Conservation (phyloP, 1,140 invertebrate species). For the Aphaenogaster rudis region DNA sequence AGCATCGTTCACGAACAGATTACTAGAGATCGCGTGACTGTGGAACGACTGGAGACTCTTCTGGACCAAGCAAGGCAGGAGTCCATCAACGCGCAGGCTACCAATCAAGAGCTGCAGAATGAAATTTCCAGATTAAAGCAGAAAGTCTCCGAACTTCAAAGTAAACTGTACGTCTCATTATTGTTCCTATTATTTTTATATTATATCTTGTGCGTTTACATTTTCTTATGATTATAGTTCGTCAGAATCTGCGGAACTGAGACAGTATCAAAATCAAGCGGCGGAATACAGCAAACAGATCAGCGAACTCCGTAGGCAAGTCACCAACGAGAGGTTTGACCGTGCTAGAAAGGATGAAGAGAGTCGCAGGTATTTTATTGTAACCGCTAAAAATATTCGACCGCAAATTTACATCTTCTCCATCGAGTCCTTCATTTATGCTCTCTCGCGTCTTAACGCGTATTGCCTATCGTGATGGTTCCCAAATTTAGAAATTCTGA, state of each 20-base stretch:
- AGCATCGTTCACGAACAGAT: slow-evolving; percentile 84
- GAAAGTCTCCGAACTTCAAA: slow-evolving; percentile 85
- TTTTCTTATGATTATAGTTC: slow-evolving; percentile 78
- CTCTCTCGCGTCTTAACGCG: neutral
- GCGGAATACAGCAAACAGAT: slow-evolving; percentile 87
- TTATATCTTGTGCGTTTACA: slow-evolving; percentile 5
- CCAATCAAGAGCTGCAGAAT: slow-evolving; percentile 87
- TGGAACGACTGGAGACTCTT: slow-evolving; percentile 86
- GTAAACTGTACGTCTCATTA: slow-evolving; percentile 86
- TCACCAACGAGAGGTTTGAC: slow-evolving; percentile 88
- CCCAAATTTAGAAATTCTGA: slow-evolving; percentile 20
- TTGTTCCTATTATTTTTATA: slow-evolving; percentile 28
- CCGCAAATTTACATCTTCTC: neutral
- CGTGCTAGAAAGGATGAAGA: slow-evolving; percentile 82
- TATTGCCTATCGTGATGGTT: slow-evolving; percentile 6
- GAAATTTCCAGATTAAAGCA: slow-evolving; percentile 85
- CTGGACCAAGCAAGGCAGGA: slow-evolving; percentile 87
- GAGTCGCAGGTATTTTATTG: slow-evolving; percentile 79
- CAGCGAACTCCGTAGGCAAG: slow-evolving; percentile 86
- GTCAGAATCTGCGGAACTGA: slow-evolving; percentile 86
- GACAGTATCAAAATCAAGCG: slow-evolving; percentile 87
- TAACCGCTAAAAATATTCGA: neutral
- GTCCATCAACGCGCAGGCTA: slow-evolving; percentile 85
- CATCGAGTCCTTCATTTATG: neutral
- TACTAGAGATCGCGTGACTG: slow-evolving; percentile 84